Evolutionary conservation across 92 coral and sea anemone species (phyloP), one percentile per base, ranked within the genome.

Genomic region (Muricea muricata): DNA sequence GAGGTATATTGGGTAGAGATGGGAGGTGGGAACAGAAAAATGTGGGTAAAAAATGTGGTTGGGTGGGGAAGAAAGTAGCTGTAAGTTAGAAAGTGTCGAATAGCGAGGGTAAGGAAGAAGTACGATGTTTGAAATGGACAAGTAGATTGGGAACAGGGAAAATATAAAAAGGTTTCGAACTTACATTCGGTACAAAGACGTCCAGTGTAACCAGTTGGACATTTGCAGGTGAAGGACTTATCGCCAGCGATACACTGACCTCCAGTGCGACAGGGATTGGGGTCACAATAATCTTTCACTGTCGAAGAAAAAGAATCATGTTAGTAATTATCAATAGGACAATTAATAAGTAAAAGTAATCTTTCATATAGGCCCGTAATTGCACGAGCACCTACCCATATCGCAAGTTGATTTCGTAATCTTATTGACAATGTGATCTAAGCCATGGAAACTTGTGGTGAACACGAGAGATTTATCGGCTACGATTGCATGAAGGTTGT

Each of bases 131-230:
- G n/a, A n/a, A n/a, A n/a, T n/a, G n/a, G n/a, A n/a, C n/a, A n/a
- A n/a, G n/a, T n/a, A n/a, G n/a, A n/a, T n/a, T n/a, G n/a, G n/a
- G n/a, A n/a, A n/a, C n/a, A n/a, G n/a, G n/a, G 33, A 42, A 42
- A 42, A 42, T 7, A 7, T 42, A 42, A 42, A 14, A 42, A 7
- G 18, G 18, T 48, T 1, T 7, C 13, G 18, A 48, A 78, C 83
- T 58, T 78, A 78, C 83, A 78, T 58, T 78, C 52, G 7, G 52
- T 56, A 37, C 83, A 78, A 35, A 78, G 83, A 4, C 83, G 56
- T 56, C 83, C 83, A 32, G 71, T 55, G 54, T 78, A 78, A 0
- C 83, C 83, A 34, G 71, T 78, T 35, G 83, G 83, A 57, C 83
- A 78, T 18, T 39, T 52, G 25, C 83, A 78, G 6, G 55, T 58